These are phyloP conservation scores for Liasis olivaceus DNA, from an alignment of 2,797 vertebrate genomes.

Conservation along the genomic window DNA sequence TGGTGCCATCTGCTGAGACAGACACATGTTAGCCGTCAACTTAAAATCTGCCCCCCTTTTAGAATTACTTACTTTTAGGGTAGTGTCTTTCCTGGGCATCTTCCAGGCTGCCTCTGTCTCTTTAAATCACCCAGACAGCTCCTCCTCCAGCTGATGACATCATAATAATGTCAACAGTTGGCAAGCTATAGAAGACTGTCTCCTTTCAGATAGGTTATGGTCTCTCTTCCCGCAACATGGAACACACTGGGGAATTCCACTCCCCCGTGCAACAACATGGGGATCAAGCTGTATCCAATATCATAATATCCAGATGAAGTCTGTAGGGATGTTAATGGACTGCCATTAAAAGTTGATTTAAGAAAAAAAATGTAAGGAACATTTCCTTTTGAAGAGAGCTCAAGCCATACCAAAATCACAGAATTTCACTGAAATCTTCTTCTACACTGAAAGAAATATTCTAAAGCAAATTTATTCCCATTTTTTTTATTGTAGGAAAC, in stretches of 20 bases:
- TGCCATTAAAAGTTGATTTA: background rate
- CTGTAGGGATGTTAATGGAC: background rate
- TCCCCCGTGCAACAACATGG: background rate
- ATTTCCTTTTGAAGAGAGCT: background rate
- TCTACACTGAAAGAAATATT: background rate
- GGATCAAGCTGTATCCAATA: background rate
- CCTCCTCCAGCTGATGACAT: slow-evolving; percentile 13
- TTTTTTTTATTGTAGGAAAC: background rate
- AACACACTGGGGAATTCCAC: background rate
- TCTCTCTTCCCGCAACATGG: background rate
- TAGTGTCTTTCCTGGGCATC: background rate
- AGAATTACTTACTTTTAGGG: slow-evolving; percentile 32
- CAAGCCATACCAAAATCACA: background rate
- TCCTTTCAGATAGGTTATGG: background rate
- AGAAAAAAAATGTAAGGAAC: background rate
- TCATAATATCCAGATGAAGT: background rate
- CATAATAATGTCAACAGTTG: slow-evolving; percentile 19
- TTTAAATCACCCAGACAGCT: slow-evolving; percentile 18
- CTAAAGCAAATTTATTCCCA: background rate
- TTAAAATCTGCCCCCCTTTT: background rate
- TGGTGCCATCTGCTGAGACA: background rate
- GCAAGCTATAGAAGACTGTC: background rate
- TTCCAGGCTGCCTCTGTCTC: background rate
- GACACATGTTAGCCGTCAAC: background rate
- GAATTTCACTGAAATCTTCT: background rate